phyloP scores from a whole-genome alignment of 2,797 vertebrate genomes.

The Lepilemur septentrionalis region DNA sequence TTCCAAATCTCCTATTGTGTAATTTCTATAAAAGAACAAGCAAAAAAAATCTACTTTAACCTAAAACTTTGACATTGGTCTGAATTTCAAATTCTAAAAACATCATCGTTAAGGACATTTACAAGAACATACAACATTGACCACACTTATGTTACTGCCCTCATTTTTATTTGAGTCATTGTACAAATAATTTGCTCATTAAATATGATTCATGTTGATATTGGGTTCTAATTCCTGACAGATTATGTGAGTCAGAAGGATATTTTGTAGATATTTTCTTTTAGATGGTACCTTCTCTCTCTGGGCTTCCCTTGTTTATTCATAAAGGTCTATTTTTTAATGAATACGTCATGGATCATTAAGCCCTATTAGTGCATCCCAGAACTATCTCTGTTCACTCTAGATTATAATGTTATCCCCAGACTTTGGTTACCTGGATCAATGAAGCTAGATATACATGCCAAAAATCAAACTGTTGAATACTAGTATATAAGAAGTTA shows the following conservation, averaged over 20 bases:
- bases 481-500: not conserved
- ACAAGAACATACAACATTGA: not conserved
- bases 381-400: not conserved
- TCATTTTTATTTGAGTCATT: constrained; percentile 34
- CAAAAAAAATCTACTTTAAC: constrained; percentile 43
- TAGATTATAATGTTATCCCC: not conserved
- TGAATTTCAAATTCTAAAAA: constrained; percentile 72
- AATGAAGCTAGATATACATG: constrained; percentile 14
- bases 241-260: not conserved
- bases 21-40: constrained; percentile 54
- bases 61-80: constrained; percentile 66
- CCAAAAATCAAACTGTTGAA: not conserved
- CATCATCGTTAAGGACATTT: not conserved
- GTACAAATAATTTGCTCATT: constrained; percentile 51
- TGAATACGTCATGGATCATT: not conserved
- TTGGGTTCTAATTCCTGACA: constrained; percentile 58
- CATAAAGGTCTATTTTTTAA: constrained; percentile 13
- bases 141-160: constrained; percentile 21
- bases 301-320: not conserved
- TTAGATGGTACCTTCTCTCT: not conserved
- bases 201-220: constrained; percentile 58
- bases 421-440: not conserved
- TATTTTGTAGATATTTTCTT: not conserved
- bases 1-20: constrained; percentile 61
- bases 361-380: not conserved